A percentile compares a stretch with the other conserved stretches of the same genome.
Evolutionary conservation across 2,113 vertebrate species (phyloP).

Genomic region (Cephalopholis sonnerati): DNA sequence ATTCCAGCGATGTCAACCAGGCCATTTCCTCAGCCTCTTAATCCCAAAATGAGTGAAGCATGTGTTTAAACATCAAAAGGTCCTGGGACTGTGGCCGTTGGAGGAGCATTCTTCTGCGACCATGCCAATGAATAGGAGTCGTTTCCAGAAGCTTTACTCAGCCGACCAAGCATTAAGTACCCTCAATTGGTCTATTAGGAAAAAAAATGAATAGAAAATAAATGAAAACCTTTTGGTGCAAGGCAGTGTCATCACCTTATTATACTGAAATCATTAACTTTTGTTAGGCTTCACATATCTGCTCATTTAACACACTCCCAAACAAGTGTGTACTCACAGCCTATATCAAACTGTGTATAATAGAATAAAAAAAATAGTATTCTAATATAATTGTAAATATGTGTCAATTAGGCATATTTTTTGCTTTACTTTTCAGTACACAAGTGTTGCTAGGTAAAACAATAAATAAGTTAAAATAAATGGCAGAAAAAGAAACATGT

Average conservation of each 20-base stretch:
- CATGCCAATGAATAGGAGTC: constrained; percentile 59
- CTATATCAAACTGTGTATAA: background rate
- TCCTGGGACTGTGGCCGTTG: constrained; percentile 46
- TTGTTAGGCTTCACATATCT: background rate
- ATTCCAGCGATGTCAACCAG: constrained; percentile 52
- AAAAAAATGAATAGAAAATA: background rate
- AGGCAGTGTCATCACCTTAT: background rate
- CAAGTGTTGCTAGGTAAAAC: background rate
- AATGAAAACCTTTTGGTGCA: background rate
- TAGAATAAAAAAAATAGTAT: background rate
- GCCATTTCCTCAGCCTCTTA: constrained; percentile 62
- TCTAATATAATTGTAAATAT: background rate
- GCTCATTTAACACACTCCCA: background rate
- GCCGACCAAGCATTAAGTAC: constrained; percentile 40
- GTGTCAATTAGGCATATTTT: too few relatives aligned
- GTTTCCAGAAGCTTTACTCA: constrained; percentile 64
- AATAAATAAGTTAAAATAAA: background rate
- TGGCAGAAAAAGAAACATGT: background rate
- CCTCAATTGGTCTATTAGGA: constrained; percentile 31
- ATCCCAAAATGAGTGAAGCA: constrained; percentile 69
- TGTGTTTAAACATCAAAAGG: constrained; percentile 72
- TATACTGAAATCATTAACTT: background rate
- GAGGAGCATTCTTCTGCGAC: constrained; percentile 67
- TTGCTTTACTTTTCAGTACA: background rate
- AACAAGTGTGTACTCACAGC: background rate